phyloP scores from a whole-genome alignment of 2,888 invertebrate species.

The Amaurobius ferox region DNA sequence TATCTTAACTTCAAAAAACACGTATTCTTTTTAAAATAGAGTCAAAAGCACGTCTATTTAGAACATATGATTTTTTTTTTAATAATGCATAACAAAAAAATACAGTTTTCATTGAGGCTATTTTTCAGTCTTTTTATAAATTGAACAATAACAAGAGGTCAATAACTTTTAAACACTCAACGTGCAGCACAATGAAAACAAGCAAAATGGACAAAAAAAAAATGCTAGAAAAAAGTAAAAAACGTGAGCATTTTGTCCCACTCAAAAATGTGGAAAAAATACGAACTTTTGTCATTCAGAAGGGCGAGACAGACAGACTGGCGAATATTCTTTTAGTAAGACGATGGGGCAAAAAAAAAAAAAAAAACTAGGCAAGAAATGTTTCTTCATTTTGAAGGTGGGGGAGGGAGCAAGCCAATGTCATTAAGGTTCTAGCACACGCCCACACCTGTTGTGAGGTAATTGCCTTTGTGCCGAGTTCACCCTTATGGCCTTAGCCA shows the following conservation, averaged over 20 bases:
- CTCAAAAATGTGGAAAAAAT: neutral
- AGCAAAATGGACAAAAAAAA: neutral
- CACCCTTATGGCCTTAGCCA: constrained; percentile 56
- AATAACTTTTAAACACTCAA: too few species aligned
- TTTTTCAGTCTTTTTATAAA: too few species aligned
- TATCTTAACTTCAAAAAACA: too few species aligned
- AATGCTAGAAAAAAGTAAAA: neutral
- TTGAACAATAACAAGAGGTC: too few species aligned
- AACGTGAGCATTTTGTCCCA: neutral
- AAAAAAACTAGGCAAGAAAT: neutral
- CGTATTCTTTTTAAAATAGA: too few species aligned
- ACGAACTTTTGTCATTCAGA: neutral
- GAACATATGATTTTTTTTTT: too few species aligned
- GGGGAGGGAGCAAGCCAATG: constrained; percentile 28
- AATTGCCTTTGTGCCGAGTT: constrained; percentile 66
- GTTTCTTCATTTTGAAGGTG: constrained; percentile 22
- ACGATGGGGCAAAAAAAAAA: neutral
- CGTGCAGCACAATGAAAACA: too few species aligned
- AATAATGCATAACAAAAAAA: too few species aligned
- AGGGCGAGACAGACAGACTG: neutral
- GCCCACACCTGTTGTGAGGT: constrained; percentile 61
- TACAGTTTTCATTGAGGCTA: too few species aligned
- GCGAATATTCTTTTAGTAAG: neutral
- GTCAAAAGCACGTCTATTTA: too few species aligned
- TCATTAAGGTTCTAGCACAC: constrained; percentile 48